phyloP scores from a whole-genome alignment of 2,888 invertebrate genomes.

The Diarsia rubi region DNA sequence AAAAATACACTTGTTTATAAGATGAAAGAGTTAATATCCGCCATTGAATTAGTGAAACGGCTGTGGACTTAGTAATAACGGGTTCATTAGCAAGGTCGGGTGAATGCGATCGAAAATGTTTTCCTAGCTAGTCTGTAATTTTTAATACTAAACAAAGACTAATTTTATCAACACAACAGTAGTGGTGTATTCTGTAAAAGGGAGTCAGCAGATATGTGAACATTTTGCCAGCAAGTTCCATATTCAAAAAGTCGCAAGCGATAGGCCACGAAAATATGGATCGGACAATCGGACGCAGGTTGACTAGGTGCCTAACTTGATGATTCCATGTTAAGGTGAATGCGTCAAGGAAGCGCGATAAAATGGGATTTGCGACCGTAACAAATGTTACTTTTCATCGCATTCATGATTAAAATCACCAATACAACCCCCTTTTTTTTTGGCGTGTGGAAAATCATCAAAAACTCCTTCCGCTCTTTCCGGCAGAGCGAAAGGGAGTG shows the following conservation, averaged over 20 bases:
- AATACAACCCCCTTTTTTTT: no score
- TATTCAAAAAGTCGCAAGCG: background rate
- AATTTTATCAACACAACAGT: background rate
- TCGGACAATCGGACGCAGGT: no score
- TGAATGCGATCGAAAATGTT: background rate
- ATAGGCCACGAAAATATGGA: no score
- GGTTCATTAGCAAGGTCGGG: conserved; percentile 8
- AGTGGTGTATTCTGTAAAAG: background rate
- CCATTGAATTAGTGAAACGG: conserved; percentile 18
- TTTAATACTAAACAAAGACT: background rate
- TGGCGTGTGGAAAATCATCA: no score
- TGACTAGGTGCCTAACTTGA: no score
- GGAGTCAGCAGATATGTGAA: background rate
- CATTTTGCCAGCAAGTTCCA: background rate
- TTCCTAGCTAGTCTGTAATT: background rate
- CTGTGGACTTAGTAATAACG: conserved; percentile 2
- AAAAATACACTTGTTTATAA: conserved; percentile 8
- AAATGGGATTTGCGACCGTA: no score
- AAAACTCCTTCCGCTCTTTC: no score
- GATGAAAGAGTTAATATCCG: background rate
- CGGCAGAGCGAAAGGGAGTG: no score
- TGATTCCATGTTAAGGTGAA: no score
- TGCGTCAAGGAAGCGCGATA: no score
- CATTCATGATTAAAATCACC: no score
- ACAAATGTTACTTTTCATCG: no score